Evolutionary conservation across 2,113 vertebrate species (phyloP).

Genomic region (Spheniscus mendiculus): DNA sequence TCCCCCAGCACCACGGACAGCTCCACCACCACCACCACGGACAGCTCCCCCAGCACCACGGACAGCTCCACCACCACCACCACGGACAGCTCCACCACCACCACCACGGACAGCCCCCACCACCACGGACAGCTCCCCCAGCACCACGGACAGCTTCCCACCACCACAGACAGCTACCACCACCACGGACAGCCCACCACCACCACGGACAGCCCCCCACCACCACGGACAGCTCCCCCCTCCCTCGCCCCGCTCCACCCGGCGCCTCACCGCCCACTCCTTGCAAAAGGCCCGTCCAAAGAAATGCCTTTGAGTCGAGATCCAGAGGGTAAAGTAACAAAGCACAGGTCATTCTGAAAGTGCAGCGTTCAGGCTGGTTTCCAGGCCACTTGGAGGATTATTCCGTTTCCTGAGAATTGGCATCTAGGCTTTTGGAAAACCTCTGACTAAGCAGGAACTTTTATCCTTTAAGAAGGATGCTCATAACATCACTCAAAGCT

Average conservation of each 20-base stretch:
- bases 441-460: background rate
- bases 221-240: background rate
- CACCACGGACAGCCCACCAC: too few species aligned
- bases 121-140: too few species aligned
- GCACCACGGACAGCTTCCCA: background rate
- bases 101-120: too few species aligned
- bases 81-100: too few species aligned
- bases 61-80: too few species aligned
- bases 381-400: background rate
- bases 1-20: too few species aligned
- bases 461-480: background rate
- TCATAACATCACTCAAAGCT: background rate
- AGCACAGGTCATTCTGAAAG: background rate
- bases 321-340: background rate
- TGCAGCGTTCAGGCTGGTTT: background rate
- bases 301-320: background rate
- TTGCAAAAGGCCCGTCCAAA: background rate
- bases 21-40: too few species aligned
- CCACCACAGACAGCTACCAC: background rate
- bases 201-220: too few species aligned
- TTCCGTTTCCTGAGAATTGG: background rate
- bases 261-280: accelerated
- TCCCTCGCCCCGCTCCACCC: accelerated
- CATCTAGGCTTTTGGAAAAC: background rate
- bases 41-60: too few species aligned